Base-by-base conservation (phyloP, 1,140 invertebrate species). In the Lasioglossum baleicum region DNA sequence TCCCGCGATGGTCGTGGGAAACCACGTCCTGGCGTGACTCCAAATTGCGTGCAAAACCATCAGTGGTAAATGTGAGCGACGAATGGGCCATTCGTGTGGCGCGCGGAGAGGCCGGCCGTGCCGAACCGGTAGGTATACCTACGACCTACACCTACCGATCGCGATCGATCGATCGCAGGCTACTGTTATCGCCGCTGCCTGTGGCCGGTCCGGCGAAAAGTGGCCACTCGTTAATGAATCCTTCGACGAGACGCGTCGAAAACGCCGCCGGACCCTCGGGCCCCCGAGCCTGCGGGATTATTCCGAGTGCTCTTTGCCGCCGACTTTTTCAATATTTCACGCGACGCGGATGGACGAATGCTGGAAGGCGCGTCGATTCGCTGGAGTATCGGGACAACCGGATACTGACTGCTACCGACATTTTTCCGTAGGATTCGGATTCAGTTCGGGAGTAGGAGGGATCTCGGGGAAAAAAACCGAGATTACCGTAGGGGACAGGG, bases 31-130 rank as follows among this genome's bases (percentile, higher is more conserved):
- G 84, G 84, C 84, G 63, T 80, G 64, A 85, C 84, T 86, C 84
- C 84, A 86, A 86, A 86, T 86, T 86, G 84, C 84, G 84, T 86
- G 84, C 83, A 85, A 86, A 86, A 86, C 84, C 80, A 86, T 86
- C 84, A 70, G 73, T 61, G 84, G 83, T 85, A 86, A 85, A 86
- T 86, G 84, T 67, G 83, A 85, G 76, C 65, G 75, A 78, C 82
- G 83, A 79, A 81, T 83, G 66, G 76, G 56, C 66, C 63, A 81
- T 79, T 65, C 64, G 81, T 68, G 69, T 10, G 20, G 40, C 63
- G 66, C 44, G 51, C 13, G 15, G 15, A 11, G 44, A 11, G 13
- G 5, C 7, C 13, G 13, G 5, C 44, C 13, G 13, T 13, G 44
- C 35, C 35, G 35, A 35, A 48, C 44, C 44, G 44, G 44, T 7